A percentile compares a stretch with the other conserved stretches of the same genome.
These are phyloP conservation scores for Octopus bimaculoides DNA, from an alignment of 1,140 invertebrate species.

Conservation along the genomic window DNA sequence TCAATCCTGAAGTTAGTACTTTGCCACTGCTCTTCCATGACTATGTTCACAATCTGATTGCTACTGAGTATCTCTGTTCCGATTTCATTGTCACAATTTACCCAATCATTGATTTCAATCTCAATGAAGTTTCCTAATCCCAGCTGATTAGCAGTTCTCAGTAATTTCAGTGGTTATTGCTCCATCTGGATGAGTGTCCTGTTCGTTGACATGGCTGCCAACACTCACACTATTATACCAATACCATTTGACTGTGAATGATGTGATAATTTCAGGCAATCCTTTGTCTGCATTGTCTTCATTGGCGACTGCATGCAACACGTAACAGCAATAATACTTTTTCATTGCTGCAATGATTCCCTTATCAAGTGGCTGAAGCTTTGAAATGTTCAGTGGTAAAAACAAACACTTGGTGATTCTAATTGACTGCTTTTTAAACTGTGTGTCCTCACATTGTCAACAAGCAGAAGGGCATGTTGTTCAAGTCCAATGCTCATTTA, in stretches of 20 bases:
- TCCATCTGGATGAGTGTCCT: background rate
- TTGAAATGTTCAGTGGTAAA: conserved; percentile 7
- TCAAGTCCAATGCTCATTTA: background rate
- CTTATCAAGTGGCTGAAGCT: background rate
- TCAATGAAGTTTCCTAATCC: no score
- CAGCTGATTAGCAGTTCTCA: background rate
- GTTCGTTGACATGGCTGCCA: background rate
- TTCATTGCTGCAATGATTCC: conserved; percentile 1
- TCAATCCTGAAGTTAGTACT: background rate
- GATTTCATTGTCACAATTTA: conserved; percentile 4
- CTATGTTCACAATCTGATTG: background rate
- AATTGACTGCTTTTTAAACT: conserved; percentile 5
- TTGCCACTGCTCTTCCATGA: background rate
- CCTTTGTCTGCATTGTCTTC: background rate
- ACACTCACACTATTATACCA: background rate
- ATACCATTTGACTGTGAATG: background rate
- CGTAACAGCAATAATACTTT: background rate
- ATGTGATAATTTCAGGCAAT: background rate
- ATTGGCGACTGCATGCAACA: background rate
- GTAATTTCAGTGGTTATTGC: background rate
- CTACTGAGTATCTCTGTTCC: background rate
- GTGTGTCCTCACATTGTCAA: background rate
- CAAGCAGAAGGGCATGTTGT: background rate
- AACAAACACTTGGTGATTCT: background rate
- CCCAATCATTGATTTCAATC: background rate